Base-by-base conservation (phyloP, 2,888 invertebrate genomes). In the Ornithoptera priamus region DNA sequence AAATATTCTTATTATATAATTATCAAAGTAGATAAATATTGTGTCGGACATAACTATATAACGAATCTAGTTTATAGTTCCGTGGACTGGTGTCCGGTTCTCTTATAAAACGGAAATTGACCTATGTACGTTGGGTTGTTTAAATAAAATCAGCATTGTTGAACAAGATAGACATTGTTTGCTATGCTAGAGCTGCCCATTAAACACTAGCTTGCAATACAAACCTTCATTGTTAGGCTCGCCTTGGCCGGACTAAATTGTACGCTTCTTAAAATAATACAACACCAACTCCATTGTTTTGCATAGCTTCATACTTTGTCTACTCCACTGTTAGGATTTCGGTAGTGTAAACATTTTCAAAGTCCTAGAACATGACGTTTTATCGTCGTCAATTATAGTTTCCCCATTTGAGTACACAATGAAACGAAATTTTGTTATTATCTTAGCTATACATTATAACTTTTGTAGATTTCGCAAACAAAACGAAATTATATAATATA, bases 281-380 rank as follows among this genome's bases (percentile, higher is more conserved):
- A 20, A 57, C 20, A 57, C n/a, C 18, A 20, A 10, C 20, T 57
- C 57, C 18, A 57, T 57, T 57, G 57, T 57, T 57, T 57, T 57
- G n/a, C n/a, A 20, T 20, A 20, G 20, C 20, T 57, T 20, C 20
- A 20, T 57, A 57, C n/a, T 22, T 20, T 20, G n/a, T 5, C 20
- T 57, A 10, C 2, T 57, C 22, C 22, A 20, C 20, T 2, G 20
- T 57, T 57, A 57, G 20, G 7, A 0, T 57, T 20, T 20, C 4
- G 50, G 50, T 20, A 57, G 57, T 50, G 17, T 57, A 57, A 57
- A n/a, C 57, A 57, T 57, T 57, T 57, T 20, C 53, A 57, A 8
- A 57, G 57, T 57, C n/a, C 18, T 17, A 18, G 17, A 10, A 39
- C 39, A 39, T 39, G 30, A 3, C 30, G 30, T 24, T 24, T 24